Conservation (phyloP, 2,113 vertebrate genomes). For the Brachyhypopomus occidentalis region DNA sequence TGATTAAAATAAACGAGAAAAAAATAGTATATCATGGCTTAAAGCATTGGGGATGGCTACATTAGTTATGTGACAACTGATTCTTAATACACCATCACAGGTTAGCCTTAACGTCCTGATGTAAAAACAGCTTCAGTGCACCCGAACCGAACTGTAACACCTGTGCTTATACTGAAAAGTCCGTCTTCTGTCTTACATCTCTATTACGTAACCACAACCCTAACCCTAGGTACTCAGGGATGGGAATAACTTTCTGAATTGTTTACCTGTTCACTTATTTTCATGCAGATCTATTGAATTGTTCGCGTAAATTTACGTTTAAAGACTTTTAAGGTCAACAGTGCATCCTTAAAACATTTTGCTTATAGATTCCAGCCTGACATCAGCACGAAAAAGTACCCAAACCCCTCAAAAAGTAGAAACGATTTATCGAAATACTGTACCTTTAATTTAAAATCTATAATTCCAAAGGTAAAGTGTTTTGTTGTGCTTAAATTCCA, state of each 20-base stretch:
- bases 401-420: not conserved
- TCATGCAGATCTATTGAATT: no score
- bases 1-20: no score
- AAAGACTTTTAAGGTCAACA: not conserved
- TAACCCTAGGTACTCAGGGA: not conserved
- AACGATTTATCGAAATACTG: slow-evolving; percentile 17
- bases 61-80: not conserved
- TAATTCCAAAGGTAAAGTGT: slow-evolving; percentile 64
- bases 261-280: no score
- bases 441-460: slow-evolving; percentile 62
- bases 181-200: not conserved
- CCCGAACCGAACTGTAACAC: not conserved
- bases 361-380: not conserved
- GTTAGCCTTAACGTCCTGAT: not conserved
- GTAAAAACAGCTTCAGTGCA: not conserved
- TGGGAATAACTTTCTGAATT: not conserved
- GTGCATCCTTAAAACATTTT: not conserved
- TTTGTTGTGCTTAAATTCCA: slow-evolving; percentile 52
- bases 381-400: not conserved
- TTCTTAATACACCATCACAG: not conserved
- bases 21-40: not conserved
- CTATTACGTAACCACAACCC: no score
- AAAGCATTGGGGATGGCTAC: no score
- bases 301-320: no score
- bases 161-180: not conserved